These are phyloP conservation scores for Chamaetylas fuelleborni DNA, from an alignment of 2,113 vertebrate species.

Conservation along the genomic window DNA sequence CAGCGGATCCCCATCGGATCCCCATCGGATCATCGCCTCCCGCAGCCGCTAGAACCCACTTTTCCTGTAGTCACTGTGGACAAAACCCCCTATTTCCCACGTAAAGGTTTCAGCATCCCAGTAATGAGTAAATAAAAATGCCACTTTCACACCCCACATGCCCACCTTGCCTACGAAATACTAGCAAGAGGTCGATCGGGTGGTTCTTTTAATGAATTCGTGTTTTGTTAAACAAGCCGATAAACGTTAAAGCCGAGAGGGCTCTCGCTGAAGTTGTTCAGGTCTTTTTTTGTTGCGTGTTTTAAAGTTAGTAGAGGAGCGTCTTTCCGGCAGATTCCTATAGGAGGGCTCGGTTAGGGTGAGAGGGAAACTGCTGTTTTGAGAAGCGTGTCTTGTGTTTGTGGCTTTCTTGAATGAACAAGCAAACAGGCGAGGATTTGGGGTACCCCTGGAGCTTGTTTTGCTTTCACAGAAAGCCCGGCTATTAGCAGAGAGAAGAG, in stretches of 20 bases:
- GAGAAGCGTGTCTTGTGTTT: constrained; percentile 11
- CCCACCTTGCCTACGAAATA: neutral
- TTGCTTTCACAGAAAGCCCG: neutral
- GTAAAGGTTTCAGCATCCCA: neutral
- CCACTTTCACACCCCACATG: neutral
- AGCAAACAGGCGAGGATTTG: neutral
- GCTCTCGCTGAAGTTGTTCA: neutral
- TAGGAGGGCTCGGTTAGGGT: constrained; percentile 52
- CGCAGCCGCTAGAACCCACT: neutral
- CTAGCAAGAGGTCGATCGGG: neutral
- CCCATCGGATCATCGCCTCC: rapidly evolving
- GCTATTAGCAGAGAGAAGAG: neutral
- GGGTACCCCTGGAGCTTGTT: neutral
- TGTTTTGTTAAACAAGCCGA: constrained; percentile 32
- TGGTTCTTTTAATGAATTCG: neutral
- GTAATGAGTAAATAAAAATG: neutral
- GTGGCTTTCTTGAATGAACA: constrained; percentile 45
- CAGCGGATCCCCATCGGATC: neutral
- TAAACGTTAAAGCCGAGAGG: constrained; percentile 45
- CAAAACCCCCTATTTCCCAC: neutral
- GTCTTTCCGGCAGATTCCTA: constrained; percentile 50
- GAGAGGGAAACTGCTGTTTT: constrained; percentile 55
- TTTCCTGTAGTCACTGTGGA: neutral
- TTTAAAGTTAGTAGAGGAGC: constrained; percentile 40
- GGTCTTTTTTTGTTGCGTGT: neutral